A percentile compares a stretch with the other conserved stretches of the same genome.
phyloP scores from a whole-genome alignment of 2,797 vertebrate species.

The Molossus molossus region DNA sequence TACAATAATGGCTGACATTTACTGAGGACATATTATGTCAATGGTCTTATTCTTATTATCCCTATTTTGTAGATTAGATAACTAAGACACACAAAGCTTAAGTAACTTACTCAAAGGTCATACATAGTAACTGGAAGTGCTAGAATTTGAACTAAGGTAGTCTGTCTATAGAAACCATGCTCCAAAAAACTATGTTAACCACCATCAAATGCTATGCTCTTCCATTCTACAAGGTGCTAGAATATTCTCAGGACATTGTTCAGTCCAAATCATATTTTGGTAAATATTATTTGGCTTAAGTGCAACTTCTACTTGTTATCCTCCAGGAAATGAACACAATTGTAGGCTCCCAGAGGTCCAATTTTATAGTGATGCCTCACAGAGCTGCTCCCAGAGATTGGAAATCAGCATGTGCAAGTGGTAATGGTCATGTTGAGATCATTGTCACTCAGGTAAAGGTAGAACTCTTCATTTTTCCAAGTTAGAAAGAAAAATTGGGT shows the following conservation, averaged over 20 bases:
- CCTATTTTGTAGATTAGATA: background rate
- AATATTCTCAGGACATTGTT: slow-evolving; percentile 27
- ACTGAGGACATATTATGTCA: background rate
- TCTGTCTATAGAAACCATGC: background rate
- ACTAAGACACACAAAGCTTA: background rate
- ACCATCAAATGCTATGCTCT: background rate
- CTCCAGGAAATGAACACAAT: slow-evolving; percentile 46
- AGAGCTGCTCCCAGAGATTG: background rate
- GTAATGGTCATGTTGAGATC: background rate
- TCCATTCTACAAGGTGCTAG: background rate
- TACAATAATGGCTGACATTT: slow-evolving; percentile 52
- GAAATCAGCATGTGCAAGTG: background rate
- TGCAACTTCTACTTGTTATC: slow-evolving; percentile 3
- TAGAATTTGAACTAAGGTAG: slow-evolving; percentile 31
- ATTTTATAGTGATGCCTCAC: slow-evolving; percentile 40
- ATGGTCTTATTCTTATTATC: background rate
- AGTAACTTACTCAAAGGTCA: slow-evolving; percentile 16
- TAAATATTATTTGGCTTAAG: slow-evolving; percentile 36
- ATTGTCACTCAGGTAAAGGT: background rate
- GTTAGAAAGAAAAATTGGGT: slow-evolving; percentile 23
- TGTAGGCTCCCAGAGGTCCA: background rate
- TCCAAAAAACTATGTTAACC: background rate
- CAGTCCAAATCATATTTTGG: background rate
- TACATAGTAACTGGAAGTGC: slow-evolving; percentile 1
- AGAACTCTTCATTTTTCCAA: slow-evolving; percentile 39